Percentiles rank a stretch among this genome's conserved stretches.
Conservation (phyloP, 2,113 vertebrate genomes). For the Tragelaphus buxtoni region DNA sequence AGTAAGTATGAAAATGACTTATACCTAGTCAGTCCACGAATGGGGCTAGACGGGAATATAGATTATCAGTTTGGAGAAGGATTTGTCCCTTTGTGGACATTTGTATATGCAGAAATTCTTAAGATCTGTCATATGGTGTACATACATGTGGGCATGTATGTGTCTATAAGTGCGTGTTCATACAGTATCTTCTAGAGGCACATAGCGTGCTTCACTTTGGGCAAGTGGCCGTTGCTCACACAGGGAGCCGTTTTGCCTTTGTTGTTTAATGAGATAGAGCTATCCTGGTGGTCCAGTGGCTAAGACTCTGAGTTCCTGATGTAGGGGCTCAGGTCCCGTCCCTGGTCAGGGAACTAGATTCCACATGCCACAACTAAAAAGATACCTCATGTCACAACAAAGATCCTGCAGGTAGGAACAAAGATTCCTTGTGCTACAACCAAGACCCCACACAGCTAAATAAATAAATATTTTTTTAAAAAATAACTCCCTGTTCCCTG, state of each 20-base stretch:
- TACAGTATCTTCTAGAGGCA: background rate
- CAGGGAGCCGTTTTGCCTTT: slow-evolving; percentile 35
- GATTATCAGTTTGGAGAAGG: background rate
- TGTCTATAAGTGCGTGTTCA: background rate
- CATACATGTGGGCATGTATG: fast-evolving
- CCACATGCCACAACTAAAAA: background rate
- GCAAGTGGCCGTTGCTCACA: slow-evolving; percentile 58
- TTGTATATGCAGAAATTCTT: background rate
- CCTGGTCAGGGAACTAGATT: background rate
- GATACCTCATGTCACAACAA: background rate
- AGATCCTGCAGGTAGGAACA: background rate
- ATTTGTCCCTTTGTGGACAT: background rate
- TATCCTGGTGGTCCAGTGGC: background rate
- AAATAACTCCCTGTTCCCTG: background rate
- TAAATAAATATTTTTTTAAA: background rate
- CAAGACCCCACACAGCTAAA: background rate
- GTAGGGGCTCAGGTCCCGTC: background rate
- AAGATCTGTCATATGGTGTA: background rate
- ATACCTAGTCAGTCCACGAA: background rate
- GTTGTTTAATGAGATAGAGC: background rate
- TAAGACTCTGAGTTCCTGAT: background rate
- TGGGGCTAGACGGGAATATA: background rate
- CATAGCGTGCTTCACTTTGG: slow-evolving; percentile 56
- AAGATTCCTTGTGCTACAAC: background rate
- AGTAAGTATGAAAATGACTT: background rate